A percentile compares a stretch with the other conserved stretches of the same genome.
Conservation (phyloP, 2,888 invertebrate species). For the Drosophila phalerata region DNA sequence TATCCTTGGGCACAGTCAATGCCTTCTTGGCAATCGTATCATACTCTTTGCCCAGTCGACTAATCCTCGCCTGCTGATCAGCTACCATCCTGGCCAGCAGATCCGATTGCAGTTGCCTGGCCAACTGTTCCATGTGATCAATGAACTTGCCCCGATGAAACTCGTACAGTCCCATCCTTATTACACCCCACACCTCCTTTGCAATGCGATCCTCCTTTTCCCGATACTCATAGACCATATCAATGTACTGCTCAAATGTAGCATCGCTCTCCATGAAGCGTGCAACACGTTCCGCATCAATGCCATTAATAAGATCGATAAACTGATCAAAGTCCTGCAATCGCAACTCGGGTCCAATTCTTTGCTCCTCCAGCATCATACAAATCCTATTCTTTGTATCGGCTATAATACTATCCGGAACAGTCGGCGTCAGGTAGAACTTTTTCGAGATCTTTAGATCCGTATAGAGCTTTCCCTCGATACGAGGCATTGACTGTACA, state of each 20-base stretch:
- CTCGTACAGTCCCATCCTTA: constrained; percentile 93
- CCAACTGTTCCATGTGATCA: constrained; percentile 89
- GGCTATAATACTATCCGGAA: constrained; percentile 90
- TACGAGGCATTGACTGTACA: constrained; percentile 90
- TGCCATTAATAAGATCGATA: constrained; percentile 91
- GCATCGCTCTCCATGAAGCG: constrained; percentile 89
- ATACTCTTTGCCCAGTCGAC: constrained; percentile 94
- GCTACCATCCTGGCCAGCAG: constrained; percentile 91
- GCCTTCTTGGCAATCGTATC: constrained; percentile 92
- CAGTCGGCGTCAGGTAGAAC: constrained; percentile 87
- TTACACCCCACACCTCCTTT: constrained; percentile 87
- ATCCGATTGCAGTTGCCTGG: constrained; percentile 89
- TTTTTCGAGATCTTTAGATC: constrained; percentile 78
- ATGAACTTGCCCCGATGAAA: constrained; percentile 93
- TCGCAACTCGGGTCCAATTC: constrained; percentile 90
- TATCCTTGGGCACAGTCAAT: constrained; percentile 92
- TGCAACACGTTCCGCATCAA: constrained; percentile 87
- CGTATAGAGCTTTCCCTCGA: constrained; percentile 90
- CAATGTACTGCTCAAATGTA: constrained; percentile 89
- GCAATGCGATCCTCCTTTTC: constrained; percentile 88
- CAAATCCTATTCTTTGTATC: constrained; percentile 88
- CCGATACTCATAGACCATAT: constrained; percentile 88
- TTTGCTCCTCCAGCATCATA: constrained; percentile 89
- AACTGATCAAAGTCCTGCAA: constrained; percentile 93
- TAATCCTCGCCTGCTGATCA: constrained; percentile 92